Evolutionary conservation across 2,797 vertebrate genomes (phyloP).

Genomic region (Sebastolobus altivelis): DNA sequence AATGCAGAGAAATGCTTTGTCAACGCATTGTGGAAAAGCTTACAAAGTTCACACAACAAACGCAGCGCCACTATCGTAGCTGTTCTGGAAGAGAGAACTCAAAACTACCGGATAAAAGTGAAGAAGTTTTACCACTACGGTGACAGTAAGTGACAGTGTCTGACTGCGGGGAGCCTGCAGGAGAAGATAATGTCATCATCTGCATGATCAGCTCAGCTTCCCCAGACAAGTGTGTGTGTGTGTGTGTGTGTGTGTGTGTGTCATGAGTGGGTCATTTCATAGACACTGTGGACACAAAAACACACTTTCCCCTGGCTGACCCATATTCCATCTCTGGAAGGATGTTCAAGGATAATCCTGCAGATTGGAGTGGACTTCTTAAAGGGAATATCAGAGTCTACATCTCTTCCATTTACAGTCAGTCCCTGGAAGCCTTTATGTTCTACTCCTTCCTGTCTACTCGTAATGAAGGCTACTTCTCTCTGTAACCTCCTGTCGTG

Average conservation of each 20-base stretch:
- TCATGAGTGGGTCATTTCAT: constrained; percentile 39
- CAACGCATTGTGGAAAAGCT: background rate
- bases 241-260: background rate
- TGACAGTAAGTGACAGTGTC: constrained; percentile 31
- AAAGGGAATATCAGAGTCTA: background rate
- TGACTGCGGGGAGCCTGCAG: constrained; percentile 37
- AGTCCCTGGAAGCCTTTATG: constrained; percentile 19
- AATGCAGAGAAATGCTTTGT: constrained; percentile 27
- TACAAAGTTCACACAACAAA: constrained; percentile 3
- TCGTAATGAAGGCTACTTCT: background rate
- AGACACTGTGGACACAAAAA: constrained; percentile 27
- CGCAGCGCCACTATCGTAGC: background rate
- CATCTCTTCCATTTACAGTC: constrained; percentile 16
- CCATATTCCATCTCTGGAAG: constrained; percentile 61
- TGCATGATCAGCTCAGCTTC: constrained; percentile 63
- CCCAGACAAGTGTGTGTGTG: background rate
- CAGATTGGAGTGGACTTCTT: constrained; percentile 44
- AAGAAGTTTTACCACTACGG: background rate
- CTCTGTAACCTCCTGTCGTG: constrained; percentile 8
- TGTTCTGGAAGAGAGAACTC: constrained; percentile 1
- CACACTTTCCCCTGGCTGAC: constrained; percentile 58
- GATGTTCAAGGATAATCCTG: constrained; percentile 55
- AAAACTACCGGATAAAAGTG: too few species aligned
- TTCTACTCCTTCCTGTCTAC: constrained; percentile 12
- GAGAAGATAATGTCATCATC: constrained; percentile 69